Base-by-base conservation (phyloP, 2,797 vertebrate species). In the Streptopelia turtur region DNA sequence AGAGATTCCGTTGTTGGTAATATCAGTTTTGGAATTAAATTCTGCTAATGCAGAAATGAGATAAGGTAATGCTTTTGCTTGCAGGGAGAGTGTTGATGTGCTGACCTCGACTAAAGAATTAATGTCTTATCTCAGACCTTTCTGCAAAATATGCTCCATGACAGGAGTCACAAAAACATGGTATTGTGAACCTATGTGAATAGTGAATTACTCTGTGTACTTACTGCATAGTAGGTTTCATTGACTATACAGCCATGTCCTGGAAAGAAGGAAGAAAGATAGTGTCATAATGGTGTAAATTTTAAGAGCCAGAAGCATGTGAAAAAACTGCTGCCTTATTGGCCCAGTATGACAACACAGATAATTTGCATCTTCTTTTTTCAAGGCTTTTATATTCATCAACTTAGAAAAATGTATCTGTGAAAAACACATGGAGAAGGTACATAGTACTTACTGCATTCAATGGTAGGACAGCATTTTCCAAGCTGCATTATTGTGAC, bases 401-500 rank as follows among this genome's bases (percentile, higher is more conserved):
- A 59, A 50, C 45, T 55, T 65, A 35, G 16, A 64, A 61, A 71
- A 83, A 78, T 21, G 21, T 4, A 89, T 17, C 16, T 57, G 21
- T 70, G 52, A 84, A 43, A 37, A 63, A 30, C 3, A 21, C 4
- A 21, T 31, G n/a, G 75, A 76, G 60, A 55, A 84, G 27, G 14
- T 76, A 11, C 41, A 11, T 35, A 33, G 23, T 61, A 96, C 98
- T 98, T 98, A 99, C 99, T 97, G 95, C 99, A 99, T 72, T 9
- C 96, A 37, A 92, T 95, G 80, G 93, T 79, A 10, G 98, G 98
- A 95, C 99, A 99, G 96, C 99, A 99, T 95, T 97, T 97, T 56
- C 98, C 99, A 7, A 97, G 97, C 49, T 97, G 93, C 20, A 98
- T 89, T 83, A 37, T 53, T 57, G 98, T 59, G 43, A 93, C 7